A percentile compares a stretch with the other conserved stretches of the same genome.
These are phyloP conservation scores for Lampris megalopsis DNA, from an alignment of 2,113 vertebrate genomes.

Conservation along the genomic window DNA sequence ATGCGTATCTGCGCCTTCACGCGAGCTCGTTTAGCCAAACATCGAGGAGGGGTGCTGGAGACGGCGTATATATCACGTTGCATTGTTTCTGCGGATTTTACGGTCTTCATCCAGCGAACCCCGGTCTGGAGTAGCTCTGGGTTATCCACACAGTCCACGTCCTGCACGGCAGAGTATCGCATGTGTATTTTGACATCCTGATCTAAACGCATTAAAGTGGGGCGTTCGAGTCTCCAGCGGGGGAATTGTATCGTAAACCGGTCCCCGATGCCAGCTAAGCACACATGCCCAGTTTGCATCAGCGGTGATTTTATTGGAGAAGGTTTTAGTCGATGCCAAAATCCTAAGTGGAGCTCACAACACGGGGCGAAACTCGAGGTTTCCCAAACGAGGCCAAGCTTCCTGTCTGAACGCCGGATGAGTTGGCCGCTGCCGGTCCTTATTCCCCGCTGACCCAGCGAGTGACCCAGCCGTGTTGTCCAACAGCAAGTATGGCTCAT, in stretches of 20 bases:
- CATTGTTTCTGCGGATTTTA: slow-evolving; percentile 34
- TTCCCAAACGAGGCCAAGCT: too few species aligned
- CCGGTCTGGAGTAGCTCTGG: neutral
- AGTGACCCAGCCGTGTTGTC: too few species aligned
- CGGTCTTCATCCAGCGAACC: neutral
- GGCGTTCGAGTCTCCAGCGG: slow-evolving; percentile 33
- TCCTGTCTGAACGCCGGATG: too few species aligned
- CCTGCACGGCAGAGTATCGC: slow-evolving; percentile 8
- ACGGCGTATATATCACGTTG: slow-evolving; percentile 1
- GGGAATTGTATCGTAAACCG: slow-evolving; percentile 24
- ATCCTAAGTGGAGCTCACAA: too few species aligned
- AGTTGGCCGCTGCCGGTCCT: too few species aligned
- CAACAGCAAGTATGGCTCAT: too few species aligned
- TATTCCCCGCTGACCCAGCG: too few species aligned
- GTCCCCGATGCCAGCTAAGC: neutral
- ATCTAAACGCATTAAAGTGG: too few species aligned
- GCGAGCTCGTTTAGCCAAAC: too few species aligned
- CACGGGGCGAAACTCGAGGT: too few species aligned
- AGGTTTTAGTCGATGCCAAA: too few species aligned
- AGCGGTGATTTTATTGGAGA: neutral
- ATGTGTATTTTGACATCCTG: slow-evolving; percentile 16
- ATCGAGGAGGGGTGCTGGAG: neutral
- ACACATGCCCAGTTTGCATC: slow-evolving; percentile 23
- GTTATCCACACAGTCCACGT: slow-evolving; percentile 33
- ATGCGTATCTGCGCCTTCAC: too few species aligned